Evolutionary conservation across 2,113 vertebrate species (phyloP).

Genomic region (Hystrix cristata): DNA sequence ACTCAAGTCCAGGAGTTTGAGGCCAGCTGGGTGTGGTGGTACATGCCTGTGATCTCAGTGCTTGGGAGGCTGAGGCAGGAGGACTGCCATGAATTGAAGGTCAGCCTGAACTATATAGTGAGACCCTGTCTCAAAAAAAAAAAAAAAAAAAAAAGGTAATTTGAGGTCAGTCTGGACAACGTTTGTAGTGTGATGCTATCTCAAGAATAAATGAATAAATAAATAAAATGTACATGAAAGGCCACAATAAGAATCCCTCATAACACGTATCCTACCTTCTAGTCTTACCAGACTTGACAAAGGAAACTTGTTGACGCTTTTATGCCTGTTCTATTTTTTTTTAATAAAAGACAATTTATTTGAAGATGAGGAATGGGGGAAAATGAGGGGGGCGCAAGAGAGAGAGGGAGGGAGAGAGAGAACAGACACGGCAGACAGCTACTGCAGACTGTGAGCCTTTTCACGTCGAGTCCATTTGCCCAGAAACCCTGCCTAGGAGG

Average conservation of each 20-base stretch:
- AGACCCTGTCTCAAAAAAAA: neutral
- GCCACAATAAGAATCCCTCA: slow-evolving; percentile 11
- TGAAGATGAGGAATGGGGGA: no score
- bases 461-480: slow-evolving; percentile 47
- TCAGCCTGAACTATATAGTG: neutral
- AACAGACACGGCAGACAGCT: no score
- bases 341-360: no score
- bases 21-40: neutral
- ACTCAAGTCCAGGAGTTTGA: neutral
- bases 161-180: neutral
- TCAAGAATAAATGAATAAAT: neutral
- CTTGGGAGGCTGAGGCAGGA: neutral
- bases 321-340: neutral
- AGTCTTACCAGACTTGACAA: neutral
- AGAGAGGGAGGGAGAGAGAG: no score
- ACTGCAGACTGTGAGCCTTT: neutral
- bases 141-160: neutral
- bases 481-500: neutral
- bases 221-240: neutral
- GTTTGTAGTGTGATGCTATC: neutral
- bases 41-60: neutral
- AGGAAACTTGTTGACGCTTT: slow-evolving; percentile 46
- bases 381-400: no score
- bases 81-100: no score
- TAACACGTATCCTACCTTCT: neutral